phyloP scores from a whole-genome alignment of 2,797 vertebrate genomes.

The Halcyon smyrnensis region DNA sequence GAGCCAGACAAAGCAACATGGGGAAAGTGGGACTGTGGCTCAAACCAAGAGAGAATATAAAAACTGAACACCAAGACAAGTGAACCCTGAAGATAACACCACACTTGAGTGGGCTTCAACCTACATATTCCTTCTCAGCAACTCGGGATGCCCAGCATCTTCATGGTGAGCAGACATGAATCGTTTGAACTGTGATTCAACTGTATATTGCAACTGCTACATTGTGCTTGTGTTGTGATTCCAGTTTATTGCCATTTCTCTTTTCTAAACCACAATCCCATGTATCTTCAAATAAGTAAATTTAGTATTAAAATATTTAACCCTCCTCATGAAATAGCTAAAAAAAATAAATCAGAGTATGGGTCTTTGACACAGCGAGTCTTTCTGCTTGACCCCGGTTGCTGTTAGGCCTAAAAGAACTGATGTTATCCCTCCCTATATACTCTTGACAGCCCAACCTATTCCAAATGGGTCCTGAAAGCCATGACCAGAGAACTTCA shows the following conservation, averaged over 20 bases:
- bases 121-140: not conserved
- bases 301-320: not conserved
- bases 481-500: not conserved
- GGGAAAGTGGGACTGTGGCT: not conserved
- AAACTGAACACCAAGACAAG: not conserved
- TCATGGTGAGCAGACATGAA: accelerated
- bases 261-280: not conserved
- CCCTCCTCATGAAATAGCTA: not conserved
- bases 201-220: not conserved
- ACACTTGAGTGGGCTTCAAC: not conserved
- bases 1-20: not conserved
- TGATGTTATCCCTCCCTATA: not conserved
- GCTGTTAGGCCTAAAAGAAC: not conserved
- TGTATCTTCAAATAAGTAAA: not conserved
- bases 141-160: not conserved
- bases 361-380: not conserved
- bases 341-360: not conserved
- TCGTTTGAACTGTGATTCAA: not conserved
- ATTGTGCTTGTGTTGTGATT: not conserved
- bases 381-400: not conserved
- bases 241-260: not conserved
- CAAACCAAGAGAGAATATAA: not conserved
- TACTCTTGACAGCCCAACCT: not conserved
- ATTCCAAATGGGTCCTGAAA: not conserved
- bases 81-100: not conserved